A percentile compares a stretch with the other conserved stretches of the same genome.
phyloP scores from a whole-genome alignment of 2,113 vertebrate species.

The Corapipo altera region DNA sequence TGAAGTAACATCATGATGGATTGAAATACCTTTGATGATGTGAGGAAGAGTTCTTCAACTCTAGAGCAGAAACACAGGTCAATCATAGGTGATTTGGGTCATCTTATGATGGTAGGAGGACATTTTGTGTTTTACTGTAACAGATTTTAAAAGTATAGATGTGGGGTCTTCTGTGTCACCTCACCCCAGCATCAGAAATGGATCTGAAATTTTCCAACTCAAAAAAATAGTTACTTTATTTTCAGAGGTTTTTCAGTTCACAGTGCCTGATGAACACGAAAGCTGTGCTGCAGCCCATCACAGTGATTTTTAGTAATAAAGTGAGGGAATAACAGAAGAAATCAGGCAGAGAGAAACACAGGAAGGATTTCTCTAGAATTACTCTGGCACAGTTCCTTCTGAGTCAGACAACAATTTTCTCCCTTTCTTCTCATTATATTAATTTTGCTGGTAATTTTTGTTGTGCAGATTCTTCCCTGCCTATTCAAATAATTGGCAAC shows the following conservation, averaged over 20 bases:
- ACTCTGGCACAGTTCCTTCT: neutral
- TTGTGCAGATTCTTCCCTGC: neutral
- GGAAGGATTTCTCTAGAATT: neutral
- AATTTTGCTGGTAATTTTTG: neutral
- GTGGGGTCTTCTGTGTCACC: neutral
- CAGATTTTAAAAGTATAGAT: neutral
- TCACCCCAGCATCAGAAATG: neutral
- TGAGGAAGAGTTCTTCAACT: neutral
- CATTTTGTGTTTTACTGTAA: neutral
- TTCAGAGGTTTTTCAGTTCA: neutral
- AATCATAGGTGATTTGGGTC: neutral
- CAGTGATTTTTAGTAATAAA: neutral
- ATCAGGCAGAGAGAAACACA: neutral
- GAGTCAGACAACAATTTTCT: neutral
- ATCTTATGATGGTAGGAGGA: neutral
- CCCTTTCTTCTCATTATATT: neutral
- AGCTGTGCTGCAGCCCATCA: neutral
- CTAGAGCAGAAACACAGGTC: neutral
- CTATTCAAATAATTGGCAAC: neutral
- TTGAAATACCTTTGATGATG: neutral
- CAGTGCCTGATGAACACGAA: rapidly evolving
- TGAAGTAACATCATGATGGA: neutral
- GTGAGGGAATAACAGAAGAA: neutral
- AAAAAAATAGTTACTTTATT: neutral
- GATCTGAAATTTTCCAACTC: neutral